Evolutionary conservation across 2,113 vertebrate species (phyloP).

Genomic region (Parotia lawesii): DNA sequence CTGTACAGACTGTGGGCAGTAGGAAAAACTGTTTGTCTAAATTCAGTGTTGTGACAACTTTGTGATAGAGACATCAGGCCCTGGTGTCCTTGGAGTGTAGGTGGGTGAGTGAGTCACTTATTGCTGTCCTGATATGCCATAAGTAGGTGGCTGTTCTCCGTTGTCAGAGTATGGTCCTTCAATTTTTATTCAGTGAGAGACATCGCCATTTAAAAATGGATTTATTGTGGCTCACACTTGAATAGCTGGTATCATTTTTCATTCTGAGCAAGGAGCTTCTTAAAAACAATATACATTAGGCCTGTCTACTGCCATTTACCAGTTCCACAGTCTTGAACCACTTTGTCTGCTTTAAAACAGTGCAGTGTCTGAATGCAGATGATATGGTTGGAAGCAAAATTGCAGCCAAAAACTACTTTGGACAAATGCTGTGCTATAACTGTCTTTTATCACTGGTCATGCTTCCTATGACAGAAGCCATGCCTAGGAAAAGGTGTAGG

Average conservation of each 20-base stretch:
- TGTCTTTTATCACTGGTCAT: neutral
- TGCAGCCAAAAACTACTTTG: neutral
- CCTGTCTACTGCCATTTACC: neutral
- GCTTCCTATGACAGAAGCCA: neutral
- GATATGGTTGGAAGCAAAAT: neutral
- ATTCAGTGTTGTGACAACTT: slow-evolving; percentile 37
- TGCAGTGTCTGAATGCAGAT: neutral
- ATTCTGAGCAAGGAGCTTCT: neutral
- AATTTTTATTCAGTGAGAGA: slow-evolving; percentile 32
- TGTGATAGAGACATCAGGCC: neutral
- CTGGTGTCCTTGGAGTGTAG: slow-evolving; percentile 15
- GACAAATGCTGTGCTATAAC: neutral
- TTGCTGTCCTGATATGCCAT: slow-evolving; percentile 6
- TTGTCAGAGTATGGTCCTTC: neutral
- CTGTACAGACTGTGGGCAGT: slow-evolving; percentile 20
- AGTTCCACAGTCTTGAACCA: neutral
- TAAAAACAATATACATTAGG: neutral
- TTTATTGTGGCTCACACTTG: slow-evolving; percentile 24
- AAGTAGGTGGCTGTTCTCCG: slow-evolving; percentile 16
- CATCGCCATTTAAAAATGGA: slow-evolving; percentile 4
- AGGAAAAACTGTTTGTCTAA: slow-evolving; percentile 47
- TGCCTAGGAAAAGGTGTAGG: neutral
- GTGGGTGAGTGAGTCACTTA: slow-evolving; percentile 45
- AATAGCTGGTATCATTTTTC: slow-evolving; percentile 14
- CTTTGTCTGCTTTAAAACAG: neutral